A percentile compares a stretch with the other conserved stretches of the same genome.
Conservation (phyloP, 1,140 invertebrate genomes). For the Paraescarpia echinospica region DNA sequence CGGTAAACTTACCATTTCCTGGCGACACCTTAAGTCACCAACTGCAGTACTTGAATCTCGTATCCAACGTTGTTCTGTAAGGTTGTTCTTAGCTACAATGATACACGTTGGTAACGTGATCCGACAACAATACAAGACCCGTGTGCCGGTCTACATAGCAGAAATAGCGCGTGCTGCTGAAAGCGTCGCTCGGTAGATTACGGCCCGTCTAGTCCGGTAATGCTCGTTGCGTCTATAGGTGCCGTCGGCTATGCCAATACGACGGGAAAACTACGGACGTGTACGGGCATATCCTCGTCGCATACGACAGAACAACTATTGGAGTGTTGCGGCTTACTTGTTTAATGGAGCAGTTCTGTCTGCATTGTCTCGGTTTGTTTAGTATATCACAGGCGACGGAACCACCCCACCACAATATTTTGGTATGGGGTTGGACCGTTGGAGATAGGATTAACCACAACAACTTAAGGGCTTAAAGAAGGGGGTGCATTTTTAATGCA, state of each 20-base stretch:
- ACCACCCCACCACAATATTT: too few species aligned
- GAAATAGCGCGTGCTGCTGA: neutral
- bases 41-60: neutral
- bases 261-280: neutral
- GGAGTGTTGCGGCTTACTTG: neutral
- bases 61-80: neutral
- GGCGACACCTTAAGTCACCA: neutral
- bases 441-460: too few species aligned
- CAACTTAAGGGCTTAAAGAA: too few species aligned
- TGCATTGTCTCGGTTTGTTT: neutral
- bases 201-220: neutral
- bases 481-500: too few species aligned
- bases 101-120: neutral
- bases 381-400: too few species aligned
- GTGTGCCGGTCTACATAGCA: neutral
- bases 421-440: too few species aligned
- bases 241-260: neutral
- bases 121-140: neutral
- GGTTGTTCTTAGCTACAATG: neutral
- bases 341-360: neutral
- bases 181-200: neutral
- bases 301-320: neutral
- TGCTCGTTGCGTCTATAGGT: neutral
- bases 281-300: neutral
- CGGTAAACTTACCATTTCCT: neutral